phyloP scores from a whole-genome alignment of 2,113 vertebrate species.

The Carlito syrichta region DNA sequence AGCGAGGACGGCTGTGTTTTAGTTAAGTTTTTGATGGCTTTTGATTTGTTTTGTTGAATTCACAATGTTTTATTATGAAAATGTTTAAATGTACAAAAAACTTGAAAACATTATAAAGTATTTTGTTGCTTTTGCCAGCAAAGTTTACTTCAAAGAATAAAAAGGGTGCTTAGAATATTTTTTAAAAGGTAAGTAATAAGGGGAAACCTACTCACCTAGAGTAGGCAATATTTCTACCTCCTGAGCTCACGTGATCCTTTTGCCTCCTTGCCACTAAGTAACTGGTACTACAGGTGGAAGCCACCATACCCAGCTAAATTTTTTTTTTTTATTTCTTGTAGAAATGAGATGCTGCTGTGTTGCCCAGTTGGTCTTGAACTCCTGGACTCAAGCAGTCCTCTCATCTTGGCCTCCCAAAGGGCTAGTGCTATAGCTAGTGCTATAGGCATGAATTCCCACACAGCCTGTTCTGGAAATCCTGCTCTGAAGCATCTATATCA shows the following conservation, averaged over 20 bases:
- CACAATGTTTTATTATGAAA: not conserved
- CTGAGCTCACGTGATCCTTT: not conserved
- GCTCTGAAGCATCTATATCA: not conserved
- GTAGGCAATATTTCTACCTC: not conserved
- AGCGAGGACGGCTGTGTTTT: not conserved
- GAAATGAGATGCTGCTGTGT: not conserved
- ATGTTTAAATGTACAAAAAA: not conserved
- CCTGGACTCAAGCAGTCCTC: not conserved
- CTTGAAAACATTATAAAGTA: not conserved
- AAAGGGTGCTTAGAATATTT: constrained; percentile 8
- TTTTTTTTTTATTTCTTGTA: not conserved
- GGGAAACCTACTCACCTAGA: not conserved
- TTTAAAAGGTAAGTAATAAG: constrained; percentile 3
- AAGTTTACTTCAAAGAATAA: constrained; percentile 33
- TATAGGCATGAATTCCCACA: not conserved
- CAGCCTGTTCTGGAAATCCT: no score
- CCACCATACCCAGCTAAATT: not conserved
- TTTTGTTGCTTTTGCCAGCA: not conserved
- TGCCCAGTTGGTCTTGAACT: not conserved
- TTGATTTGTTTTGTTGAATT: constrained; percentile 12
- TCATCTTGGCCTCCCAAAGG: not conserved
- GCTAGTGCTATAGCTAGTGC: no score
- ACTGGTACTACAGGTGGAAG: no score
- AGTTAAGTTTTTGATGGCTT: not conserved
- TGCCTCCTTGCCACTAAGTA: not conserved